phyloP scores from a whole-genome alignment of 2,797 vertebrate genomes.

The Microchirus variegatus region DNA sequence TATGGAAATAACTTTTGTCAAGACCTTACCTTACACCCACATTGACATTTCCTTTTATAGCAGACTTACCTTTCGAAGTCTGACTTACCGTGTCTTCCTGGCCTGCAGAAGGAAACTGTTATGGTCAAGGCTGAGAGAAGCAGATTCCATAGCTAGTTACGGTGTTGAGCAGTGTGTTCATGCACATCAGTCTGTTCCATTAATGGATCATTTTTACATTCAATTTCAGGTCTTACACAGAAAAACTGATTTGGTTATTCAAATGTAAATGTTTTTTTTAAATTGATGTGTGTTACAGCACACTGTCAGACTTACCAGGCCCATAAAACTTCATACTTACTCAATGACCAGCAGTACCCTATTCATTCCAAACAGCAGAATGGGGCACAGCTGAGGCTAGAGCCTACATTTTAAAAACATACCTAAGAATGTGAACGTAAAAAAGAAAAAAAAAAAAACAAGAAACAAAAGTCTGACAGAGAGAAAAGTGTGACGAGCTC shows the following conservation, averaged over 20 bases:
- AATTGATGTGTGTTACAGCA: constrained; percentile 83
- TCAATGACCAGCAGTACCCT: constrained; percentile 91
- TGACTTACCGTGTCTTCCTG: constrained; percentile 78
- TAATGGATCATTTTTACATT: constrained; percentile 50
- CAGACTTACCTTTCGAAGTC: constrained; percentile 73
- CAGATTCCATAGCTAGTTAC: constrained; percentile 86
- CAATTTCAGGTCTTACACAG: constrained; percentile 88
- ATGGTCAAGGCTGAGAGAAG: constrained; percentile 69
- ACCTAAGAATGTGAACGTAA: constrained; percentile 85
- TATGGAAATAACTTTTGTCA: constrained; percentile 85
- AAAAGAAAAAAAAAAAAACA: constrained; percentile 21
- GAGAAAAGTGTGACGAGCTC: constrained; percentile 71
- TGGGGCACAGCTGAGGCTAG: constrained; percentile 90
- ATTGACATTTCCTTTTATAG: constrained; percentile 35
- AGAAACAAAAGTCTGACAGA: constrained; percentile 73
- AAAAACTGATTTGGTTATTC: constrained; percentile 83
- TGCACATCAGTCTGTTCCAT: constrained; percentile 77
- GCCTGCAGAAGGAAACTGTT: constrained; percentile 81
- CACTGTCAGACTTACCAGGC: constrained; percentile 92
- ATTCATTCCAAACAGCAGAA: constrained; percentile 96
- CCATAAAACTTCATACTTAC: constrained; percentile 93
- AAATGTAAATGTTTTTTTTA: constrained; percentile 75
- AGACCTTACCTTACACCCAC: constrained; percentile 73
- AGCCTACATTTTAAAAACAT: constrained; percentile 93
- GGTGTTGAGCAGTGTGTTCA: constrained; percentile 78